Evolutionary conservation across 2,888 invertebrate genomes (phyloP).

Genomic region (Biston betularia): DNA sequence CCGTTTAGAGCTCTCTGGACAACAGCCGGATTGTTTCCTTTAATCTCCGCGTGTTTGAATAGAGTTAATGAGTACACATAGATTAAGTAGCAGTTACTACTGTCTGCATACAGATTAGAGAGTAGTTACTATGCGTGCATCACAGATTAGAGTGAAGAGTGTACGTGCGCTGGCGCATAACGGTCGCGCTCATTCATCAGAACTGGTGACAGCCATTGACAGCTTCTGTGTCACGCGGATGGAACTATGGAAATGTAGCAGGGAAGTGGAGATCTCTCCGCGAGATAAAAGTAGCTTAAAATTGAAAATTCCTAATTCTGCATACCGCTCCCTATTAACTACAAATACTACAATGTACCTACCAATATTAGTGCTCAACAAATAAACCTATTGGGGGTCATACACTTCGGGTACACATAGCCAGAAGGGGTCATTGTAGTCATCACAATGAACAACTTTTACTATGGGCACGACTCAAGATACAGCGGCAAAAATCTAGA

Average conservation of each 20-base stretch:
- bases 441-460: no score
- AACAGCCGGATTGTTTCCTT: conserved; percentile 77
- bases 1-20: conserved; percentile 68
- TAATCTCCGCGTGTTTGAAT: conserved; percentile 72
- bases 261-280: conserved; percentile 26
- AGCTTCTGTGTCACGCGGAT: conserved; percentile 71
- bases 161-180: conserved; percentile 62
- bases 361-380: no score
- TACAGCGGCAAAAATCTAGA: no score
- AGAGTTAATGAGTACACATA: conserved; percentile 71
- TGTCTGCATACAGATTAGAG: conserved; percentile 12
- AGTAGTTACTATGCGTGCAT: conserved; percentile 9
- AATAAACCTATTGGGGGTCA: no score
- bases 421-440: no score
- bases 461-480: no score
- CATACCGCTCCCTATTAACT: background rate
- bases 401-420: no score
- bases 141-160: conserved; percentile 11
- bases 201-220: conserved; percentile 83
- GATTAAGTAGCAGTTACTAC: conserved; percentile 16
- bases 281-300: conserved; percentile 2
- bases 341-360: no score
- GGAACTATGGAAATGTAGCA: conserved; percentile 44
- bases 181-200: conserved; percentile 82
- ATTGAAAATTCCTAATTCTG: background rate